Evolutionary conservation across 1,140 invertebrate species (phyloP).

Genomic region (Lepidurus apus): DNA sequence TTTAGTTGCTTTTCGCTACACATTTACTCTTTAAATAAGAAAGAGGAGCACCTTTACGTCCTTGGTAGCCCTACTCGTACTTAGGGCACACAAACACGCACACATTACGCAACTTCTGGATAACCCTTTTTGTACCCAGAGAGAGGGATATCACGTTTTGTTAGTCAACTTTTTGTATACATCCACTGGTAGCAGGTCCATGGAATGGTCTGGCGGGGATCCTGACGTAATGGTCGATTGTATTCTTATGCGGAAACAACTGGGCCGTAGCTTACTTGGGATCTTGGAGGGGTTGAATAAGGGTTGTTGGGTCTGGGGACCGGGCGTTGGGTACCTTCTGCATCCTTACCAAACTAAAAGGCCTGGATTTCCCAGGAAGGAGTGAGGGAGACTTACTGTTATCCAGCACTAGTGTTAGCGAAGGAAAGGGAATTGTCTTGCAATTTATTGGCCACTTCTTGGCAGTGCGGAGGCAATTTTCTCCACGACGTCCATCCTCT

Average conservation of each 20-base stretch:
- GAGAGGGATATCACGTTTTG: no score
- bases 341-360: neutral
- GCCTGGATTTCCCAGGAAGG: neutral
- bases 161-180: no score
- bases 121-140: no score
- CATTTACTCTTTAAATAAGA: no score
- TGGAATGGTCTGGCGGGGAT: no score
- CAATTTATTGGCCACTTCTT: conserved; percentile 22
- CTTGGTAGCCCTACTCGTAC: no score
- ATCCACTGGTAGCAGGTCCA: no score
- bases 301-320: neutral
- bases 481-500: conserved; percentile 9
- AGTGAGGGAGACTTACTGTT: neutral
- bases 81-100: no score
- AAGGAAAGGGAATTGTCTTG: neutral
- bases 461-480: conserved; percentile 9
- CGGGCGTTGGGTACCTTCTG: neutral
- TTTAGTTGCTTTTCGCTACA: no score
- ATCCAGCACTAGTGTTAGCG: neutral
- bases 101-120: no score
- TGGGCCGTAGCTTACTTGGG: neutral
- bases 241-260: neutral
- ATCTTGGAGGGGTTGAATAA: neutral
- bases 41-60: no score
- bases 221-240: neutral